Evolutionary conservation across 2,888 invertebrate species (phyloP).

Genomic region (Ferdinandea cuprea): DNA sequence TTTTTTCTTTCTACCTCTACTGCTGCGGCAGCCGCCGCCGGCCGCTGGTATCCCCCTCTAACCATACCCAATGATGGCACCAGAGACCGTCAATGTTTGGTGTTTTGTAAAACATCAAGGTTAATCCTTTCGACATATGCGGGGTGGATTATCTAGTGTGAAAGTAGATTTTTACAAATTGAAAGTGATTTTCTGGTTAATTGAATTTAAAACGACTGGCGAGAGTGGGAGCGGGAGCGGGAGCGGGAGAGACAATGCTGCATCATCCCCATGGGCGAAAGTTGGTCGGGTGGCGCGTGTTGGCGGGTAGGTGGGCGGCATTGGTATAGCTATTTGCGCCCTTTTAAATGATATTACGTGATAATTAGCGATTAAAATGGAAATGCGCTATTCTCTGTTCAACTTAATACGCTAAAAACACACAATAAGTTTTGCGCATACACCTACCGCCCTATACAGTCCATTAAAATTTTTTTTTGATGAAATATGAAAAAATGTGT

Average conservation of each 20-base stretch:
- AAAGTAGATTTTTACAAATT: conserved; percentile 77
- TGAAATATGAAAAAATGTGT: conserved; percentile 51
- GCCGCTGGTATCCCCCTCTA: neutral
- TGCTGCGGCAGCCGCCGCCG: neutral
- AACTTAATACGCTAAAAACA: conserved; percentile 23
- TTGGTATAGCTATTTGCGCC: conserved; percentile 6
- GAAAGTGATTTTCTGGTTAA: conserved; percentile 82
- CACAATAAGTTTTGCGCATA: no score
- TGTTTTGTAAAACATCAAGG: conserved; percentile 74
- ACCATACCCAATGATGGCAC: neutral
- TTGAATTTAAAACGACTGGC: conserved; percentile 82
- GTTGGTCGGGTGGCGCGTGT: neutral
- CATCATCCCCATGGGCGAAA: neutral
- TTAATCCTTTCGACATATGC: conserved; percentile 74
- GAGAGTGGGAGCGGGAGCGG: neutral
- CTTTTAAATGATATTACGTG: conserved; percentile 60
- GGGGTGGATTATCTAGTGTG: conserved; percentile 74
- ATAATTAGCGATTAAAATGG: conserved; percentile 67
- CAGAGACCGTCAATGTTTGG: conserved; percentile 62
- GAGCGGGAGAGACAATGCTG: neutral
- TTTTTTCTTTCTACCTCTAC: conserved; percentile 31
- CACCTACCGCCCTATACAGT: neutral
- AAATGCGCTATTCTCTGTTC: conserved; percentile 55
- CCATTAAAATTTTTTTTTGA: conserved; percentile 38
- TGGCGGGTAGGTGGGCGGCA: neutral